Base-by-base conservation (phyloP, 2,888 invertebrate species). In the Molanna angustata region DNA sequence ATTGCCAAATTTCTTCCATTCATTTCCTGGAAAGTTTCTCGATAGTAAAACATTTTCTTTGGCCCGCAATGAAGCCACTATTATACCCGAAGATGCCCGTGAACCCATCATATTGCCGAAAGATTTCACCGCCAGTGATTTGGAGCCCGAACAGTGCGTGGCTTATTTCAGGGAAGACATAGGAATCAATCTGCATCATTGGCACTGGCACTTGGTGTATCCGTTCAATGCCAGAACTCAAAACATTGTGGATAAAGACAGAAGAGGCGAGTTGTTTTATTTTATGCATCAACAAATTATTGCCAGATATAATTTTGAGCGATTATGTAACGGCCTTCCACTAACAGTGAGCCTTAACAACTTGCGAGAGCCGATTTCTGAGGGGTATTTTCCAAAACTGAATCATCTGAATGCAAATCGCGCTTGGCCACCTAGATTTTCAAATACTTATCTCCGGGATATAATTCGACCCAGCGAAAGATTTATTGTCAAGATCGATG, bases 121-220 rank as follows among this genome's bases (percentile, higher is more conserved):
- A 17, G 85, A 89, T 70, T 90, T 84, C 67, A 88, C 91, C 0
- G 90, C 89, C 0, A 80, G 84, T 0, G 80, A 83, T 58, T 63
- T 75, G 2, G 90, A 91, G 62, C 83, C 83, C 1, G 92, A 92
- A 63, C 90, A 92, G 67, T 80, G 85, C 4, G 68, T 90, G 55
- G 86, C 89, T 21, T 92, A 91, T 70, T 92, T 88, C 79, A 80
- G 90, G 31, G 91, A 92, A 67, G 92, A 91, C 68, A 75, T 90
- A 54, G 90, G 90, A 59, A 77, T 92, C 61, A 92, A 92, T 71
- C 82, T 89, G 43, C 92, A 92, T 67, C 91, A 92, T 67, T 92
- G 91, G 91, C 91, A 92, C 66, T 92, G 91, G 91, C 91, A 92
- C 69, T 77, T 92, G 60, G 90, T 91, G 2, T 92, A 90, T 68